A percentile compares a stretch with the other conserved stretches of the same genome.
Evolutionary conservation across 2,797 vertebrate genomes (phyloP).

Genomic region (Martes flavigula): DNA sequence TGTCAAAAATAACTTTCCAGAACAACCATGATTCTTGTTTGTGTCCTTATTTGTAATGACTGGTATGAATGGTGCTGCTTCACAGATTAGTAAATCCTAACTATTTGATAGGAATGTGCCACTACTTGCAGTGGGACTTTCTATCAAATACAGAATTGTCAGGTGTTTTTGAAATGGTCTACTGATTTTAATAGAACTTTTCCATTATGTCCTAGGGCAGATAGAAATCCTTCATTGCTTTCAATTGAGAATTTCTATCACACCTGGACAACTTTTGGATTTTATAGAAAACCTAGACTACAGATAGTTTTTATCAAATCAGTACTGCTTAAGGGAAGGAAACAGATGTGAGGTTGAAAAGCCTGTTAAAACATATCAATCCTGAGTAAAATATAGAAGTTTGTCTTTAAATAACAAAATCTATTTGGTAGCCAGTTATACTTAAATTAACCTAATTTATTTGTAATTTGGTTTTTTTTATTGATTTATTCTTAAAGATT

Average conservation of each 20-base stretch:
- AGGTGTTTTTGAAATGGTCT: constrained; percentile 72
- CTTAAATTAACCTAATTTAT: constrained; percentile 17
- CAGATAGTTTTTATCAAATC: constrained; percentile 30
- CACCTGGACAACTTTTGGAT: constrained; percentile 51
- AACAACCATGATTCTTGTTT: not conserved
- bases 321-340: not conserved
- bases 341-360: not conserved
- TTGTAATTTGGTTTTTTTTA: not conserved
- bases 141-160: constrained; percentile 59
- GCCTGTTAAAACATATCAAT: not conserved
- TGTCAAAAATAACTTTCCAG: constrained; percentile 6
- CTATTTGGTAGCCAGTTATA: not conserved
- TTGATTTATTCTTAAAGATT: not conserved
- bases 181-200: constrained; percentile 74
- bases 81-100: constrained; percentile 57
- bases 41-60: not conserved
- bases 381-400: constrained; percentile 14
- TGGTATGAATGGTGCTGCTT: constrained; percentile 37
- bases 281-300: constrained; percentile 53
- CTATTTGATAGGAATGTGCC: constrained; percentile 49
- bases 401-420: constrained; percentile 13
- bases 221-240: constrained; percentile 68
- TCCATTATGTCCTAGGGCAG: constrained; percentile 50
- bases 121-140: constrained; percentile 57
- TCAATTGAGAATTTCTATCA: constrained; percentile 58